These are phyloP conservation scores for Heliconius charithonia DNA, from an alignment of 2,888 invertebrate species.

Conservation along the genomic window DNA sequence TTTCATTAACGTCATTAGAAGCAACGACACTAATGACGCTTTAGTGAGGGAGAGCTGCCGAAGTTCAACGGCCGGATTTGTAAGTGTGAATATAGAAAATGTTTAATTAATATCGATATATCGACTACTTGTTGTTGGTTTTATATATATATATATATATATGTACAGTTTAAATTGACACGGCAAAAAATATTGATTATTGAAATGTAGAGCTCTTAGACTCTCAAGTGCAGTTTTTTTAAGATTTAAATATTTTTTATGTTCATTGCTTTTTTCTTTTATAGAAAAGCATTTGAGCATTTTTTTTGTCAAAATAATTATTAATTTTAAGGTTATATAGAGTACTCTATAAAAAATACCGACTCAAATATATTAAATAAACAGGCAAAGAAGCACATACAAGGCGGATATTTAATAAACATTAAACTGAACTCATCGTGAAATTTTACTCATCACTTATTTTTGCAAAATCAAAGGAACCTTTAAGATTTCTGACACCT, in stretches of 20 bases:
- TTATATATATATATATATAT: neutral
- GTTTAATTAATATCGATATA: constrained; percentile 10
- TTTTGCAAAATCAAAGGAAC: neutral
- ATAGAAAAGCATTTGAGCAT: too few relatives aligned
- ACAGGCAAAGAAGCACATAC: too few relatives aligned
- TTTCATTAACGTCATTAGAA: constrained; percentile 75
- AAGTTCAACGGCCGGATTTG: constrained; percentile 26
- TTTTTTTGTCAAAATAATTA: too few relatives aligned
- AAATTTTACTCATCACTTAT: neutral
- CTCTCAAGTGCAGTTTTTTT: too few relatives aligned
- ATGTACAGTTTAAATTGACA: neutral
- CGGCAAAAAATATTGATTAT: neutral
- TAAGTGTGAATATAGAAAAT: constrained; percentile 12
- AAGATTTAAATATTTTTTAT: too few relatives aligned
- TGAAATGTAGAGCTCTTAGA: neutral
- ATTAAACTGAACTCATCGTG: too few relatives aligned
- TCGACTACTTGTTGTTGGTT: constrained; percentile 9
- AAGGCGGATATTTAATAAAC: too few relatives aligned
- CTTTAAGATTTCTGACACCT: neutral
- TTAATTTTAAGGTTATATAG: too few relatives aligned
- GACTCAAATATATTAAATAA: too few relatives aligned
- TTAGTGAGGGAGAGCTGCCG: constrained; percentile 54
- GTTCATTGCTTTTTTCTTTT: too few relatives aligned
- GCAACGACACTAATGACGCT: constrained; percentile 64
- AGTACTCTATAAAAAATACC: too few relatives aligned